These are phyloP conservation scores for Lycaon pictus DNA, from an alignment of 2,113 vertebrate genomes.

Conservation along the genomic window DNA sequence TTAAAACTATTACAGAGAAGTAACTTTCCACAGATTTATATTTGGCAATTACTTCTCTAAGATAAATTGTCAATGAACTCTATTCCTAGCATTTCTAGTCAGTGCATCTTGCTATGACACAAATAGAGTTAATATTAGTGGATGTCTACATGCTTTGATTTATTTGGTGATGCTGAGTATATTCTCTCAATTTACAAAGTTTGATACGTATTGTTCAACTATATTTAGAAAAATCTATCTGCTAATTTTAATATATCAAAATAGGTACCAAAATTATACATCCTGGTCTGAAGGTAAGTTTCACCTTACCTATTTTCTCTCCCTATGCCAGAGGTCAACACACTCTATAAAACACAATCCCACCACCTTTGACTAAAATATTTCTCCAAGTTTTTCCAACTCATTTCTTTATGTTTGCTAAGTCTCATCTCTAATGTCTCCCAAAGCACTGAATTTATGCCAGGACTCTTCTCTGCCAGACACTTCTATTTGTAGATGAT, in stretches of 20 bases:
- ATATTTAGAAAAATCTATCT: neutral
- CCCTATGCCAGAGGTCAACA: neutral
- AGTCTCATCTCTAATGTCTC: neutral
- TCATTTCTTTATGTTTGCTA: neutral
- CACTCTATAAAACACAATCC: neutral
- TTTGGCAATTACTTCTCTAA: neutral
- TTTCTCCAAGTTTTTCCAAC: neutral
- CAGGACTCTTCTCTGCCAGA: neutral
- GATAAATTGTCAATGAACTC: neutral
- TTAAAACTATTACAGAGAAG: neutral
- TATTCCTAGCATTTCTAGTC: neutral
- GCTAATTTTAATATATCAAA: neutral
- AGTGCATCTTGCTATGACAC: neutral
- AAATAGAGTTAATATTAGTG: neutral
- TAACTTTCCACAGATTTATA: neutral
- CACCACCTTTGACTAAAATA: neutral
- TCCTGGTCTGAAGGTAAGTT: neutral
- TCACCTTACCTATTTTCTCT: neutral
- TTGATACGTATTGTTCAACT: neutral
- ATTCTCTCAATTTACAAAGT: neutral
- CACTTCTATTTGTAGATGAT: neutral
- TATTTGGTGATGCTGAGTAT: neutral
- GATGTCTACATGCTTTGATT: neutral
- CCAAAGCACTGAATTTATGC: neutral
- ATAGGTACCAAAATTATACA: neutral